Evolutionary conservation across 2,113 vertebrate species (phyloP).

Genomic region (Podocnemis expansa): DNA sequence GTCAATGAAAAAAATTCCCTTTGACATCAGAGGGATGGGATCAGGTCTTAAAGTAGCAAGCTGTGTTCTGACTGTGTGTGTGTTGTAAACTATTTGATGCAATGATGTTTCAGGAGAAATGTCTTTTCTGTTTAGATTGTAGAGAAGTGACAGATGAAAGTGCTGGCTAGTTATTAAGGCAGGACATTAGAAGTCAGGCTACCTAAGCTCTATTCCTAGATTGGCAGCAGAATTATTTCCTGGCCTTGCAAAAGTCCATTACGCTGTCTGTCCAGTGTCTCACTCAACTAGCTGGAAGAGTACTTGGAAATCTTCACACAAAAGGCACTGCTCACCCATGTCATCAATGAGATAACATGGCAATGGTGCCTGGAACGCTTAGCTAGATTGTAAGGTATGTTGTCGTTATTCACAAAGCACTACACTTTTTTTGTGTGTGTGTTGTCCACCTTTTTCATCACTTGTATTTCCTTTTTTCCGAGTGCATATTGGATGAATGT

Average conservation of each 20-base stretch:
- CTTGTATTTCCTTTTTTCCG: neutral
- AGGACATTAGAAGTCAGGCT: neutral
- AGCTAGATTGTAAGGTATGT: neutral
- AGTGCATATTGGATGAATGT: neutral
- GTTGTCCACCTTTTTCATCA: neutral
- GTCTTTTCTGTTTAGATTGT: neutral
- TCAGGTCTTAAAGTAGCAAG: neutral
- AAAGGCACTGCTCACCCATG: neutral
- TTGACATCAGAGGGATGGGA: rapidly evolving
- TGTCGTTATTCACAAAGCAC: neutral
- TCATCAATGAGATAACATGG: neutral
- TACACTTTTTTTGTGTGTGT: neutral
- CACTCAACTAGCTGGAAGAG: neutral
- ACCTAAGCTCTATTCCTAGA: neutral
- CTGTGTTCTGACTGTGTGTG: rapidly evolving
- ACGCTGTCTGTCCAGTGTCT: neutral
- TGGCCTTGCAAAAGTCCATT: neutral
- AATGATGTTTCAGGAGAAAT: neutral
- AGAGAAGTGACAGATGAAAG: neutral
- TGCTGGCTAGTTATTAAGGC: neutral
- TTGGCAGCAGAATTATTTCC: neutral
- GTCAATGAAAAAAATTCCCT: neutral
- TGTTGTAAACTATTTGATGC: neutral
- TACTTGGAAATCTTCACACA: neutral
- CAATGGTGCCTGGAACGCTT: neutral